Evolutionary conservation across 1,140 invertebrate species (phyloP), one percentile per base, ranked within the genome.

Genomic region (Aphelenchoides avenae): DNA sequence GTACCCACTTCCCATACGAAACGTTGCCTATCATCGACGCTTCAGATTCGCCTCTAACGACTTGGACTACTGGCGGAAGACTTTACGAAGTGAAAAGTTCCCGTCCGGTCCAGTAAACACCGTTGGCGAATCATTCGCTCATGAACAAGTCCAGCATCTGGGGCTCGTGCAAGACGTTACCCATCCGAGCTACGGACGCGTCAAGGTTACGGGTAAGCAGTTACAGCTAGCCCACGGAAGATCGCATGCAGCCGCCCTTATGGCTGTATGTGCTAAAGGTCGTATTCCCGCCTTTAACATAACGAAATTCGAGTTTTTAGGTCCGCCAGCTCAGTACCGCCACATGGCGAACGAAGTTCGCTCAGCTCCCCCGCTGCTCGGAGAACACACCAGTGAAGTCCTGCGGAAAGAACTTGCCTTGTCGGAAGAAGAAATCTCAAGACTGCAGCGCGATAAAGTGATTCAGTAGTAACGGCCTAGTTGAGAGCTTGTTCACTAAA

Each of bases 101-200:
- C 89, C 91, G 2, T 88, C 86, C 76, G 91, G 89, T 0, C 89
- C 89, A 0, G 84, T 96, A 0, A 96, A 97, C 80, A 85, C 81
- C 13, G 85, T 95, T 71, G 78, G 83, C 52, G 83, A 91, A 70
- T 87, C 89, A 0, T 96, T 95, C 76, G 81, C 84, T 24, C 49
- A 71, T 55, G 73, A 66, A 34, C 59, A 80, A 73, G 70, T 78
- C 0, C 80, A 85, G 61, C 79, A 85, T 18, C 86, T 87, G 65
- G 80, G 81, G 13, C 72, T 92, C 52, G 86, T 93, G 1, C 84
- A 89, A 78, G 84, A 85, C 49, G 68, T 93, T 51, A 73, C 83
- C 1, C 88, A 92, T 81, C 80, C 85, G 0, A 79, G 78, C 41
- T 84, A 83, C 33, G 88, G 86, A 0, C 82, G 77, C 42, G 79